Evolutionary conservation across 2,888 invertebrate genomes (phyloP).

Genomic region (Alloplasta piceator): DNA sequence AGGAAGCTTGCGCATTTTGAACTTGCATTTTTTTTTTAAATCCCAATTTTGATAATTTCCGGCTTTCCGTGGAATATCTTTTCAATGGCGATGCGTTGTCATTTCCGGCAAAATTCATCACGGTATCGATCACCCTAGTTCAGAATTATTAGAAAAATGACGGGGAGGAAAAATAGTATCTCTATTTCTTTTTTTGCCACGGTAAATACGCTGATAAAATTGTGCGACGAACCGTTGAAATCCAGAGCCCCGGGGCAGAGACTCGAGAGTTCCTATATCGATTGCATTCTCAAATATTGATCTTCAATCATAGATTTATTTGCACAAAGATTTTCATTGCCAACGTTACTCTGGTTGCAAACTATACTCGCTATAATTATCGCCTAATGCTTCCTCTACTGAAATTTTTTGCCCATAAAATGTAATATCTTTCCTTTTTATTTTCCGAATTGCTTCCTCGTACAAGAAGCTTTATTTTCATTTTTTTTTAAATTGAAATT

Average conservation of each 20-base stretch:
- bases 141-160: not conserved
- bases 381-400: conserved; percentile 14
- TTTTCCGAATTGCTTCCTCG: not conserved
- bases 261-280: conserved; percentile 52
- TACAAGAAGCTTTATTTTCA: conserved; percentile 4
- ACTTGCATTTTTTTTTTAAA: too few relatives aligned
- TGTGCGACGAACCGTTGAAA: not conserved
- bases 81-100: not conserved
- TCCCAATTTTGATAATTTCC: not conserved
- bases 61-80: not conserved
- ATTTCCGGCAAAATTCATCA: conserved; percentile 30
- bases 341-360: conserved; percentile 9
- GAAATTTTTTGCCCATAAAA: not conserved
- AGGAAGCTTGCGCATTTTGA: too few relatives aligned
- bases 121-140: conserved; percentile 9
- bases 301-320: conserved; percentile 54
- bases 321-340: conserved; percentile 51
- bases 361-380: conserved; percentile 14
- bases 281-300: conserved; percentile 61
- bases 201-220: conserved; percentile 46
- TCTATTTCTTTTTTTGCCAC: conserved; percentile 5
- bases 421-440: not conserved
- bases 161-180: not conserved
- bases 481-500: conserved; percentile 6
- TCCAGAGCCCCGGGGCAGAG: not conserved